These are phyloP conservation scores for Falco cherrug DNA, from an alignment of 2,797 vertebrate species.

Conservation along the genomic window DNA sequence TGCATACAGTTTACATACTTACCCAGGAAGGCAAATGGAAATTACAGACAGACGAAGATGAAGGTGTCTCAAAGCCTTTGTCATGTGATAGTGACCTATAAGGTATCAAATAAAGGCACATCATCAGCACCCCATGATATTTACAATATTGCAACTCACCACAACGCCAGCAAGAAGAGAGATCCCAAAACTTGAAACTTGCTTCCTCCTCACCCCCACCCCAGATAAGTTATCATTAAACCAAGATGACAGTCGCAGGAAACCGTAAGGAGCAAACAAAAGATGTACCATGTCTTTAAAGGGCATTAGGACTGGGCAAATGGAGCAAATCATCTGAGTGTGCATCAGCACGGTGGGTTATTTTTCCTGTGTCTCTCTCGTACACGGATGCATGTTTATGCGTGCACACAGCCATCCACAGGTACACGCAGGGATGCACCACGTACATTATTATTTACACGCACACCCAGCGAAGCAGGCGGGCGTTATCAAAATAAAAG, in stretches of 20 bases:
- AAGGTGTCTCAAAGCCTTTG: slow-evolving; percentile 90
- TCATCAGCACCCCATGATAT: slow-evolving; percentile 80
- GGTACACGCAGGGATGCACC: background rate
- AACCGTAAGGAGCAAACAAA: slow-evolving; percentile 22
- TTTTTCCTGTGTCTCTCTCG: background rate
- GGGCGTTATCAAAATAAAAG: slow-evolving; percentile 20
- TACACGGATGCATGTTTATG: background rate
- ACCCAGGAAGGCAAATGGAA: slow-evolving; percentile 91
- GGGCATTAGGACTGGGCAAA: slow-evolving; percentile 46
- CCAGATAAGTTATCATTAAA: background rate
- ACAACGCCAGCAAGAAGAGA: background rate
- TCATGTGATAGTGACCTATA: slow-evolving; percentile 97
- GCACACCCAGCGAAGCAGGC: background rate
- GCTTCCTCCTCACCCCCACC: background rate
- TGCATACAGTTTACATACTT: slow-evolving; percentile 86
- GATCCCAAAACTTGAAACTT: slow-evolving; percentile 49
- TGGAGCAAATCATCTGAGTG: slow-evolving; percentile 9
- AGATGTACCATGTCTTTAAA: slow-evolving; percentile 47
- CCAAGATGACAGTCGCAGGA: background rate
- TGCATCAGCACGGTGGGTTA: slow-evolving; percentile 24
- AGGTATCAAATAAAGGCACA: slow-evolving; percentile 90
- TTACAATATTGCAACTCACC: slow-evolving; percentile 37
- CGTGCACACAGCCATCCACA: accelerated
- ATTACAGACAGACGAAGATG: slow-evolving; percentile 88
- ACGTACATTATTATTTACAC: background rate